phyloP scores from a whole-genome alignment of 2,113 vertebrate species.

The Edolisoma coerulescens region DNA sequence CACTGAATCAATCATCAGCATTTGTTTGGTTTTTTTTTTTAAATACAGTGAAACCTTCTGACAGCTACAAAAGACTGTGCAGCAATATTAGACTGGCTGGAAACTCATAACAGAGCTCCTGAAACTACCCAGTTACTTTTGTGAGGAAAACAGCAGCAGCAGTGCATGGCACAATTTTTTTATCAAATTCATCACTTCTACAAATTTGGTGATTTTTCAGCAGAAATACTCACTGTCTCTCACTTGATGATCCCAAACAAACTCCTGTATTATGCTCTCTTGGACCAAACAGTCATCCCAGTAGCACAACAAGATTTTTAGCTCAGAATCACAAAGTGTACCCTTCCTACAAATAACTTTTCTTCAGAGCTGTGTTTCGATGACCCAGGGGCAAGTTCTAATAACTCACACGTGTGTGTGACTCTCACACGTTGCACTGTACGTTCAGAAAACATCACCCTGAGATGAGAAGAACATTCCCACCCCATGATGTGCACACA shows the following conservation, averaged over 20 bases:
- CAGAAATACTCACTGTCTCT: background rate
- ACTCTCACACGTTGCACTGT: fast-evolving
- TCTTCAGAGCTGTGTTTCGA: background rate
- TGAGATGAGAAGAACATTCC: background rate
- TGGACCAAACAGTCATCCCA: background rate
- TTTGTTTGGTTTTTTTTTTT: background rate
- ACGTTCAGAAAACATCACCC: background rate
- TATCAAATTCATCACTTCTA: background rate
- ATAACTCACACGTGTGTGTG: fast-evolving
- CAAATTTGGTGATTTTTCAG: background rate
- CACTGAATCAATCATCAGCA: background rate
- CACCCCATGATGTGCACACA: background rate
- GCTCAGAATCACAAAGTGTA: background rate
- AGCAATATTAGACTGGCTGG: background rate
- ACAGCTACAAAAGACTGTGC: background rate
- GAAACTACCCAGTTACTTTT: background rate
- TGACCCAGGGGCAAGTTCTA: background rate
- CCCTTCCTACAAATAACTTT: background rate
- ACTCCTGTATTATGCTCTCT: background rate
- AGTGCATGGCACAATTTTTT: background rate
- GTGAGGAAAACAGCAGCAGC: background rate
- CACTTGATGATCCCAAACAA: background rate
- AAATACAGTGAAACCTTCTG: background rate
- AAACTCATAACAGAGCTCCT: background rate
- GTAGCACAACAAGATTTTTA: background rate